Evolutionary conservation across 2,113 vertebrate species (phyloP).

Genomic region (Pangasianodon hypophthalmus): DNA sequence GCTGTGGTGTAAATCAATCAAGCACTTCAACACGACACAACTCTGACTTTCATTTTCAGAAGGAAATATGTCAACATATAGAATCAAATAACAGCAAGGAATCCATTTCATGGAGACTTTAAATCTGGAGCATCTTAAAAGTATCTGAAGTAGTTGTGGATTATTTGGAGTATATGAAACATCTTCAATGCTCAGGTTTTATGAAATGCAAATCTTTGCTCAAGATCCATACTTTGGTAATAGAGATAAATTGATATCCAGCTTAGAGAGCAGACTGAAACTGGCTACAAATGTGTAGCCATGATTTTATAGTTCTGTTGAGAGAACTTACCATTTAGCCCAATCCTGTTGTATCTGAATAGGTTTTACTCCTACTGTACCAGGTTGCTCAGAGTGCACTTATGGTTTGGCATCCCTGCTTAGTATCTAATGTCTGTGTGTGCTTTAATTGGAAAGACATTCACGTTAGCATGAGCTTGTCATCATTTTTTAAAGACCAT

Average conservation of each 20-base stretch:
- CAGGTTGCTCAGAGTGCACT: conserved; percentile 4
- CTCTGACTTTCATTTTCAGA: background rate
- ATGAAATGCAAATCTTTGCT: background rate
- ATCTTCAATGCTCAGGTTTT: conserved; percentile 6
- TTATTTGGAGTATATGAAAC: background rate
- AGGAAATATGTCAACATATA: background rate
- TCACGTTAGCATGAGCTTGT: background rate
- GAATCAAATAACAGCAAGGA: background rate
- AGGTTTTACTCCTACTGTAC: background rate
- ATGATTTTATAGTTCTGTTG: conserved; percentile 2
- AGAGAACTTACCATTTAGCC: conserved; percentile 8
- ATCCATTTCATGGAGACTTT: background rate
- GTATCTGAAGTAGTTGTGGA: background rate
- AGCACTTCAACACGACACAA: no score
- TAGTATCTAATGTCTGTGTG: conserved; percentile 19
- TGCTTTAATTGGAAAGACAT: conserved; percentile 26
- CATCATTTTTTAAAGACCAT: conserved; percentile 33
- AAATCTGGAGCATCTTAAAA: background rate
- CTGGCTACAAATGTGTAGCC: background rate
- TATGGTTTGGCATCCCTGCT: conserved; percentile 31
- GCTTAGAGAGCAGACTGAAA: background rate
- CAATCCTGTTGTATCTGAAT: conserved; percentile 6
- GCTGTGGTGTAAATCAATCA: background rate
- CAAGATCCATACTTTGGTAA: background rate
- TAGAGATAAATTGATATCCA: background rate